phyloP scores from a whole-genome alignment of 1,140 invertebrate species.

The Cylas formicarius region DNA sequence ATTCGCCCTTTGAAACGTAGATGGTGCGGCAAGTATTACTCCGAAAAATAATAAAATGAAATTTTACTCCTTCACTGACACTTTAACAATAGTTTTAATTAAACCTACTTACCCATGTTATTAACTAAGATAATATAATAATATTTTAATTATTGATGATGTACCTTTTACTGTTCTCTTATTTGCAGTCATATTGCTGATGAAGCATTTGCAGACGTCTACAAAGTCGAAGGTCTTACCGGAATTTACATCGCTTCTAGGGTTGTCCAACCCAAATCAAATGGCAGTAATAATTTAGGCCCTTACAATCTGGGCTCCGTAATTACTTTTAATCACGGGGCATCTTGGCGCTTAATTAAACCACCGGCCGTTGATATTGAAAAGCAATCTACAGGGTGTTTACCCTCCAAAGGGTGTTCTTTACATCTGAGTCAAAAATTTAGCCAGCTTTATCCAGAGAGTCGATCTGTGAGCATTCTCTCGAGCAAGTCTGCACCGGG shows the following conservation, averaged over 20 bases:
- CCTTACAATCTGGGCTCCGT: constrained; percentile 68
- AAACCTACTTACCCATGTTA: no score
- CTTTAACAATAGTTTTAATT: no score
- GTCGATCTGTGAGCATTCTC: constrained; percentile 72
- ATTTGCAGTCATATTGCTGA: constrained; percentile 62
- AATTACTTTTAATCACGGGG: constrained; percentile 85
- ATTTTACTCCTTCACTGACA: no score
- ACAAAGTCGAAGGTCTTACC: constrained; percentile 76
- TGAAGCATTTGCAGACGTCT: constrained; percentile 81
- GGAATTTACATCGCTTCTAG: constrained; percentile 88
- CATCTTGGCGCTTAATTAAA: constrained; percentile 67
- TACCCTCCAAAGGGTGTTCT: constrained; percentile 60
- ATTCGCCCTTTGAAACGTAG: no score
- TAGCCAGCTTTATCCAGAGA: constrained; percentile 71
- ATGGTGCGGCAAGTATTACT: no score
- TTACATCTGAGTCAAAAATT: constrained; percentile 83
- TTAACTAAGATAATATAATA: no score
- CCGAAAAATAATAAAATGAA: no score
- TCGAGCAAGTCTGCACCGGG: constrained; percentile 81
- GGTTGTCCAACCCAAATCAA: constrained; percentile 48
- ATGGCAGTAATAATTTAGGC: constrained; percentile 49
- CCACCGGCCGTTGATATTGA: constrained; percentile 59
- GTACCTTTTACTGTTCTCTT: no score
- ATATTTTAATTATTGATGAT: no score
- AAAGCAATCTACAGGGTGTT: constrained; percentile 57